Conservation (phyloP, 92 coral and sea anemone genomes). For the Phenganax stokvisi region DNA sequence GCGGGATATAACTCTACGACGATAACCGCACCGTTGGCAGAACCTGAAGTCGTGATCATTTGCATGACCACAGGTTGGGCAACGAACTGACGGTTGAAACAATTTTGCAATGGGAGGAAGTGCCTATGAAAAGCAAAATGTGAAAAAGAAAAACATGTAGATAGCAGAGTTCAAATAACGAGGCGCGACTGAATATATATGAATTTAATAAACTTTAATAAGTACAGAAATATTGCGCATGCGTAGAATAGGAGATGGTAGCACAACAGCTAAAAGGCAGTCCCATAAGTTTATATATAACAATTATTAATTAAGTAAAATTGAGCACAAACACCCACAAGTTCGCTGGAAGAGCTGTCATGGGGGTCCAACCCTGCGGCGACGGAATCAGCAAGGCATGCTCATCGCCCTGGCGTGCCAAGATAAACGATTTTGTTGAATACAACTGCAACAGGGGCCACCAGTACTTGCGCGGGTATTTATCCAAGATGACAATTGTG, state of each 20-base stretch:
- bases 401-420: slow-evolving; percentile 36
- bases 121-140: slow-evolving; percentile 20
- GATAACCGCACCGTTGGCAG: slow-evolving; percentile 51
- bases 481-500: background rate
- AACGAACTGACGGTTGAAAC: slow-evolving; percentile 44
- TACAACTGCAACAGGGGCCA: slow-evolving; percentile 19
- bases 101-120: slow-evolving; percentile 40
- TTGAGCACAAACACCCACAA: slow-evolving; percentile 43
- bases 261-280: background rate
- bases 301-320: background rate
- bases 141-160: too few species aligned
- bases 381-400: slow-evolving; percentile 44
- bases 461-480: slow-evolving; percentile 11
- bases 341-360: slow-evolving; percentile 46
- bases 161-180: too few species aligned
- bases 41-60: slow-evolving; percentile 46
- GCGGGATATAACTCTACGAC: slow-evolving; percentile 24
- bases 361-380: slow-evolving; percentile 22
- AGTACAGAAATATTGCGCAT: background rate
- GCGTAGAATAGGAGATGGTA: background rate
- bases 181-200: background rate
- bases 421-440: slow-evolving; percentile 20
- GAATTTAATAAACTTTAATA: background rate
- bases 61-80: slow-evolving; percentile 48
- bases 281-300: too few species aligned